These are phyloP conservation scores for Pedionomus torquatus DNA, from an alignment of 2,113 vertebrate genomes.

Conservation along the genomic window DNA sequence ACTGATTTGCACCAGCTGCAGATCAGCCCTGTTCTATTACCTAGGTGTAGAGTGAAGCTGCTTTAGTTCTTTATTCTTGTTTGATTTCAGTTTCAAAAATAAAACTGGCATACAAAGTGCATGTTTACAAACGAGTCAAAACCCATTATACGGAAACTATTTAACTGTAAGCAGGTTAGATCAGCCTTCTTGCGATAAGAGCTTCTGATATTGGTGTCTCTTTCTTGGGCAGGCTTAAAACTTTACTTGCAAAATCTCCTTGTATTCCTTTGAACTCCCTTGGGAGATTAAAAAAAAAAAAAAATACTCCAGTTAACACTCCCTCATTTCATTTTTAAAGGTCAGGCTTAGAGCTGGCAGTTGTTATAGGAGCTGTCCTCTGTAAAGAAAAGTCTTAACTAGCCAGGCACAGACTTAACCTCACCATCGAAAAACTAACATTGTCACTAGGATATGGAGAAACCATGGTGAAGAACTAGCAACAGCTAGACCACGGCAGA, in stretches of 20 bases:
- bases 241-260: constrained; percentile 35
- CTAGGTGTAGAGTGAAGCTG: not conserved
- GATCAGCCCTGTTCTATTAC: not conserved
- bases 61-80: not conserved
- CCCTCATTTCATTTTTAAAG: constrained; percentile 67
- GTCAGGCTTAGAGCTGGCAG: constrained; percentile 67
- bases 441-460: constrained; percentile 83
- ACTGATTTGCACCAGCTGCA: not conserved
- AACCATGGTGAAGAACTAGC: constrained; percentile 86
- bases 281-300: constrained; percentile 21
- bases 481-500: constrained; percentile 62
- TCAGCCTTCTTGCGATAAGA: not conserved
- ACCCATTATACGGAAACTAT: not conserved
- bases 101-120: not conserved
- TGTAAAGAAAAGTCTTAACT: constrained; percentile 76
- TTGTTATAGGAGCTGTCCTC: constrained; percentile 71
- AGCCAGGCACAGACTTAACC: constrained; percentile 75
- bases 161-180: constrained; percentile 25
- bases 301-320: constrained; percentile 50
- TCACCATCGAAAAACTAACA: constrained; percentile 81
- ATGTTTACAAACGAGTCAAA: not conserved
- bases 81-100: not conserved
- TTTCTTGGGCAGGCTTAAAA: constrained; percentile 48
- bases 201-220: constrained; percentile 18
- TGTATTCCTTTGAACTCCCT: constrained; percentile 47